A percentile compares a stretch with the other conserved stretches of the same genome.
phyloP scores from a whole-genome alignment of 1,140 invertebrate species.

The Zaprionus ghesquierei region DNA sequence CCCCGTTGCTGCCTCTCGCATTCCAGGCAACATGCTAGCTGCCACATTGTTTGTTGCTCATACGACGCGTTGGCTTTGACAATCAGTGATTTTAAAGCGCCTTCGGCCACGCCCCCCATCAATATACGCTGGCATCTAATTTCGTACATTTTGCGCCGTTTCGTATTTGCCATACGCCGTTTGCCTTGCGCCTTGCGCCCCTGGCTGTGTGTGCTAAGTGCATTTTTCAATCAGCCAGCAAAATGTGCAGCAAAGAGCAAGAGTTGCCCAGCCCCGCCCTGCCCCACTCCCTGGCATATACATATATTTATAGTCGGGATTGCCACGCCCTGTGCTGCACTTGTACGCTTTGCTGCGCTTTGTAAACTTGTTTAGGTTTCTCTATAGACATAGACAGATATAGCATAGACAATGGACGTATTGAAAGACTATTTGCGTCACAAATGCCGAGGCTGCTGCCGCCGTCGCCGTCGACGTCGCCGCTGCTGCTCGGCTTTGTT shows the following conservation, averaged over 20 bases:
- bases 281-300: slow-evolving; percentile 4
- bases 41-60: slow-evolving; percentile 43
- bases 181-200: background rate
- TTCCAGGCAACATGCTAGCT: background rate
- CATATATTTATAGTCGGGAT: slow-evolving; percentile 46
- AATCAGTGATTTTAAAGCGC: slow-evolving; percentile 32
- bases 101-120: slow-evolving; percentile 15
- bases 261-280: slow-evolving; percentile 4
- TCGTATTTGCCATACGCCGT: background rate
- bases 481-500: slow-evolving; percentile 15
- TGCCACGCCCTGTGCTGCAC: background rate
- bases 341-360: background rate
- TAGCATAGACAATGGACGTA: slow-evolving; percentile 7
- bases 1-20: background rate
- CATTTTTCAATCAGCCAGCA: slow-evolving; percentile 47
- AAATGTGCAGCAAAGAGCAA: slow-evolving; percentile 1
- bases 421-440: slow-evolving; percentile 2
- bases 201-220: slow-evolving; percentile 29
- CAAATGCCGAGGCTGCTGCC: background rate
- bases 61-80: slow-evolving; percentile 43
- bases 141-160: slow-evolving; percentile 5
- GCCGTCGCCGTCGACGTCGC: background rate
- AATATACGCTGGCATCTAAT: slow-evolving; percentile 17
- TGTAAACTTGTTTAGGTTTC: background rate
- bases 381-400: background rate